Conservation (phyloP, 2,113 vertebrate species). For the Oreochromis niloticus region DNA sequence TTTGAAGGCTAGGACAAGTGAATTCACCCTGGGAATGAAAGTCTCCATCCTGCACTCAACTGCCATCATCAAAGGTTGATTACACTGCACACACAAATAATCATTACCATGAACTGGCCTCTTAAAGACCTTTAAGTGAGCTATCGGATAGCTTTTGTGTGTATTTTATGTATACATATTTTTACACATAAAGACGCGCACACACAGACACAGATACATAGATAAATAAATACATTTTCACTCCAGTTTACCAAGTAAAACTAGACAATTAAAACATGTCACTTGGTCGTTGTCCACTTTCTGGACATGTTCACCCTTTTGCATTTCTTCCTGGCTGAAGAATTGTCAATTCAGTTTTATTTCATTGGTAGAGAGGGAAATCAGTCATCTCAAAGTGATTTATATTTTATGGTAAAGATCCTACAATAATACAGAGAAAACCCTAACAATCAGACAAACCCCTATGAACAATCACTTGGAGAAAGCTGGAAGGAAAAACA, state of each 20-base stretch:
- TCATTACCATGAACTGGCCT: neutral
- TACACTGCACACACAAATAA: neutral
- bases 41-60: neutral
- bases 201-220: neutral
- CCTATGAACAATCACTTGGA: neutral
- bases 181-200: fast-evolving
- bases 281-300: neutral
- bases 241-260: neutral
- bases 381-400: neutral
- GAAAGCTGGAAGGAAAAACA: neutral
- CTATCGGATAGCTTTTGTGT: neutral
- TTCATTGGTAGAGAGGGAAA: neutral
- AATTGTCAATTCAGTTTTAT: neutral
- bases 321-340: neutral
- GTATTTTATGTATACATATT: neutral
- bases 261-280: neutral
- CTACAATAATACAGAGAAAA: neutral
- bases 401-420: neutral
- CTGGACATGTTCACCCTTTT: neutral
- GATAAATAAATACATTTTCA: neutral
- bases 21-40: slow-evolving; percentile 19
- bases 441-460: neutral
- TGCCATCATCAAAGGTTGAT: neutral
- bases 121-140: neutral
- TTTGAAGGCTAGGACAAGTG: slow-evolving; percentile 61